Evolutionary conservation across 2,113 vertebrate species (phyloP).

Genomic region (Eidolon helvum): DNA sequence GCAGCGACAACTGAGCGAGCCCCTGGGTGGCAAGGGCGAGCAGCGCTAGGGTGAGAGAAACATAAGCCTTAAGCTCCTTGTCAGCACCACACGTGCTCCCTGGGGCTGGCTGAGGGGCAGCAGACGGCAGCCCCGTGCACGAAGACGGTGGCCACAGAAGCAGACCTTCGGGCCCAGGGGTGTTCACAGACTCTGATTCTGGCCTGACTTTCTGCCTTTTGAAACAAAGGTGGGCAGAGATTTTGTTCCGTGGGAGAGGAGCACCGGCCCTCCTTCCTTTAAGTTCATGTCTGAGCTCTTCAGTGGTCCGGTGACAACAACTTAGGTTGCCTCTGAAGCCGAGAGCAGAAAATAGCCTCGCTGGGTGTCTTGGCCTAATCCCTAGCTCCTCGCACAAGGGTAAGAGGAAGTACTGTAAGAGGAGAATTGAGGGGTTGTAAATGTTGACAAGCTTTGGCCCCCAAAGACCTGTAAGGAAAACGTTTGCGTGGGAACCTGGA

Average conservation of each 20-base stretch:
- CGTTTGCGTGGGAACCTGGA: not conserved
- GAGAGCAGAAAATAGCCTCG: not conserved
- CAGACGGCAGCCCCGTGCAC: not conserved
- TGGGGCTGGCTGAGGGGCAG: not conserved
- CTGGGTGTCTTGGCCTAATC: not conserved
- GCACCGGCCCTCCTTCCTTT: not conserved
- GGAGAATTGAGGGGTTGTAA: not conserved
- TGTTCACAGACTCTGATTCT: not conserved
- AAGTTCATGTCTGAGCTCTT: not conserved
- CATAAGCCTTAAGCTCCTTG: not conserved
- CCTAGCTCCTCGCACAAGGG: not conserved
- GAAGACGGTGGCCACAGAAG: not conserved
- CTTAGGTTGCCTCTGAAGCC: not conserved
- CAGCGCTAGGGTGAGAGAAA: not conserved
- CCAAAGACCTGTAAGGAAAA: not conserved
- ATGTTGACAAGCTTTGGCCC: not conserved
- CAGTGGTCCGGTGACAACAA: not conserved
- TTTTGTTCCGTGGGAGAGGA: not conserved
- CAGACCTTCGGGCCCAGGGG: too few relatives aligned
- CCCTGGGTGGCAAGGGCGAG: not conserved
- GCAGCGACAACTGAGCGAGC: not conserved
- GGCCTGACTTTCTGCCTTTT: not conserved
- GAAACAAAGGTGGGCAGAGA: not conserved
- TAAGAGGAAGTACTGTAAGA: not conserved
- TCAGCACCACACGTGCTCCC: too few relatives aligned